phyloP scores from a whole-genome alignment of 2,797 vertebrate species.

The Xenopus petersii region DNA sequence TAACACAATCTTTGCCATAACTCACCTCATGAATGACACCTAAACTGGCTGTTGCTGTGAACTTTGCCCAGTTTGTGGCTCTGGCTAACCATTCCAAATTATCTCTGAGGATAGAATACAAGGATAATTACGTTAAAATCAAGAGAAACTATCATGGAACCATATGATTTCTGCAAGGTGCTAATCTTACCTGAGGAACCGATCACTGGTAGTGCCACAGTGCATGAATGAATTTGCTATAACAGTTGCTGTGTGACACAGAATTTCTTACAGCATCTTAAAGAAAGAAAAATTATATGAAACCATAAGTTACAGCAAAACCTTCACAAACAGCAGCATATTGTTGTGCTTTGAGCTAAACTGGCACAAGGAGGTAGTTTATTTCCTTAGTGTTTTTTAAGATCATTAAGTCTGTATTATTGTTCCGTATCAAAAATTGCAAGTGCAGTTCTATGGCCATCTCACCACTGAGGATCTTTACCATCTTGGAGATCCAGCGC shows the following conservation, averaged over 20 bases:
- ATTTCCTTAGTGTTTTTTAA: constrained; percentile 98
- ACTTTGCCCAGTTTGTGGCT: constrained; percentile 99
- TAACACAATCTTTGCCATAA: background rate
- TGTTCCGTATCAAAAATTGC: constrained; percentile 98
- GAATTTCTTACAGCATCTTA: constrained; percentile 98
- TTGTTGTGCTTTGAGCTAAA: background rate
- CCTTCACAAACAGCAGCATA: background rate
- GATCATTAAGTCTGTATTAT: constrained; percentile 98
- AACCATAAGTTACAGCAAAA: too few relatives aligned
- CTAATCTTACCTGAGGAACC: constrained; percentile 89
- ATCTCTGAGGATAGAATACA: constrained; percentile 73
- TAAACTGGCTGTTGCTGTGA: constrained; percentile 96
- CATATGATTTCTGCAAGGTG: background rate
- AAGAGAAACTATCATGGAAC: too few relatives aligned
- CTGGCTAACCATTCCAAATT: constrained; percentile 98
- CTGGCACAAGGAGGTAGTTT: background rate
- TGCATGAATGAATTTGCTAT: constrained; percentile 99
- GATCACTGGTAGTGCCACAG: constrained; percentile 96
- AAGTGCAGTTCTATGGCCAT: constrained; percentile 97
- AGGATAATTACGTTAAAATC: too few relatives aligned
- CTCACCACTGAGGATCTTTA: constrained; percentile 97
- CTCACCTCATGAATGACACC: constrained; percentile 97
- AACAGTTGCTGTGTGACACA: constrained; percentile 96
- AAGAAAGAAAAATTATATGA: constrained; percentile 9
- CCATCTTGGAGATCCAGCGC: constrained; percentile 99